Percentiles rank a stretch among this genome's conserved stretches.
Conservation (phyloP, 2,797 vertebrate species). For the Microtus obscurus region DNA sequence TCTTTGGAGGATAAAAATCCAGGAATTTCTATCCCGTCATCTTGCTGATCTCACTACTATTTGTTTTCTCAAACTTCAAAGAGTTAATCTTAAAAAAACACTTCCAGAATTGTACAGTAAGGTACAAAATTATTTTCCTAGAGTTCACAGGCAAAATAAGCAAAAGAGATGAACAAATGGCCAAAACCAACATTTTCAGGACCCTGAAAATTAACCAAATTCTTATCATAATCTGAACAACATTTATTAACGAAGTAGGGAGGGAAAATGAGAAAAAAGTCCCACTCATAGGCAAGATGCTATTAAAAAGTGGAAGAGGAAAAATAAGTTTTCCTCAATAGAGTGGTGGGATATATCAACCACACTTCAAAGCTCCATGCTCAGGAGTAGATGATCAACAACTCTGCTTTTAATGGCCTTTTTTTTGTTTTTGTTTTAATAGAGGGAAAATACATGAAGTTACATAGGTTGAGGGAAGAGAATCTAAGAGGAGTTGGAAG, state of each 20-base stretch:
- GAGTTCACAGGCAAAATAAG: neutral
- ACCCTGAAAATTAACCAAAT: neutral
- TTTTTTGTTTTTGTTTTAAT: neutral
- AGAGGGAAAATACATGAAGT: neutral
- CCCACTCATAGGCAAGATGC: neutral
- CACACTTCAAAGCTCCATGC: neutral
- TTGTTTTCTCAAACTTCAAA: neutral
- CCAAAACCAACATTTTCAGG: neutral
- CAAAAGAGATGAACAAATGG: neutral
- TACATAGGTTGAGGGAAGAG: neutral
- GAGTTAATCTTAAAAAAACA: neutral
- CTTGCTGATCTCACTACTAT: neutral
- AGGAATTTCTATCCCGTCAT: neutral
- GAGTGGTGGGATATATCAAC: too few species aligned
- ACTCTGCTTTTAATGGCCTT: neutral
- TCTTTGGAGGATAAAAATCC: neutral
- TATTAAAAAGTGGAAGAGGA: neutral
- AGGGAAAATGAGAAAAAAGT: neutral
- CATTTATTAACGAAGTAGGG: neutral
- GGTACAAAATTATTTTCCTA: neutral
- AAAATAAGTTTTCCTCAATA: neutral
- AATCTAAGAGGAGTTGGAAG: neutral
- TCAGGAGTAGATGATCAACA: neutral
- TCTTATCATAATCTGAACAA: neutral
- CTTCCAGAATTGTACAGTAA: neutral